Conservation (phyloP, 2,797 vertebrate species). For the Pempheris klunzingeri region DNA sequence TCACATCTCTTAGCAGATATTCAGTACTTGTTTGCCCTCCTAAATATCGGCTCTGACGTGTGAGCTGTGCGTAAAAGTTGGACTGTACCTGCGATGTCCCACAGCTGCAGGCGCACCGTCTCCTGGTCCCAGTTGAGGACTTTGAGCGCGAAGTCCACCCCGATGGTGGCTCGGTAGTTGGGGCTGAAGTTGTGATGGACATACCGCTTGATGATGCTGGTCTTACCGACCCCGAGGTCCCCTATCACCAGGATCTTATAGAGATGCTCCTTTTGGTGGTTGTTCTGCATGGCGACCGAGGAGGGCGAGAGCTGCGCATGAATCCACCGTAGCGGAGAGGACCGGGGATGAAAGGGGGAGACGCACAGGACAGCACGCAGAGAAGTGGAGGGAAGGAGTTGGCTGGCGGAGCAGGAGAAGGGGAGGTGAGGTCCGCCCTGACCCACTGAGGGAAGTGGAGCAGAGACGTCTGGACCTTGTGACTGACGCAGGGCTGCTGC, state of each 20-base stretch:
- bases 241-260: conserved; percentile 98
- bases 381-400: background rate
- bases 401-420: background rate
- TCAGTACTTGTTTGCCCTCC: background rate
- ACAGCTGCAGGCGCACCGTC: conserved; percentile 95
- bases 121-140: conserved; percentile 97
- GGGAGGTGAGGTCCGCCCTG: conserved; percentile 52
- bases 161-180: conserved; percentile 93
- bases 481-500: conserved; percentile 54
- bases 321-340: conserved; percentile 69
- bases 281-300: conserved; percentile 91
- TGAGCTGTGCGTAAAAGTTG: conserved; percentile 45
- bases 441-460: conserved; percentile 39
- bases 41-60: too few relatives aligned
- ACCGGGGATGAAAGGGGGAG: background rate
- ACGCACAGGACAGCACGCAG: conserved; percentile 21
- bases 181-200: conserved; percentile 98
- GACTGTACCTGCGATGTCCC: conserved; percentile 96
- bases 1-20: background rate
- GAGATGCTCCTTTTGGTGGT: conserved; percentile 93
- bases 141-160: conserved; percentile 98
- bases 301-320: conserved; percentile 77
- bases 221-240: conserved; percentile 98
- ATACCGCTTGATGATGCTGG: conserved; percentile 98
- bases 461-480: conserved; percentile 71